A percentile compares a stretch with the other conserved stretches of the same genome.
These are phyloP conservation scores for Furcula furcula DNA, from an alignment of 2,888 invertebrate species.

Conservation along the genomic window DNA sequence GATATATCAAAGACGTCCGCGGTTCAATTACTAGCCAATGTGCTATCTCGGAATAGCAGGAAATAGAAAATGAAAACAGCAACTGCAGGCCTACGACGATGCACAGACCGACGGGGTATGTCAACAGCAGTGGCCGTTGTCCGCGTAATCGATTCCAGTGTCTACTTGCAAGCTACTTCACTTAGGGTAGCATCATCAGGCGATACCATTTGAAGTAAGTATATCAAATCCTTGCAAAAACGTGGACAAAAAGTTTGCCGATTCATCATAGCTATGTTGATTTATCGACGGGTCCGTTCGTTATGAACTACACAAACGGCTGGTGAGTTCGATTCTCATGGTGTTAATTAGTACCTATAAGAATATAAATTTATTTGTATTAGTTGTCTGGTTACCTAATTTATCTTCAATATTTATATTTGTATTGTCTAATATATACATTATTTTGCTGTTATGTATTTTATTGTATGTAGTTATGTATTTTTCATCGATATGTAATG, in stretches of 20 bases:
- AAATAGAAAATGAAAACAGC: constrained; percentile 68
- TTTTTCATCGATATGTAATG: no score
- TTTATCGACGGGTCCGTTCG: background rate
- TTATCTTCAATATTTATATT: no score
- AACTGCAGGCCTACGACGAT: constrained; percentile 48
- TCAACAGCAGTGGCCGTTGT: constrained; percentile 47
- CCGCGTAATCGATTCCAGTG: constrained; percentile 31
- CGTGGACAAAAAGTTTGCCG: background rate
- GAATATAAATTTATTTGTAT: background rate
- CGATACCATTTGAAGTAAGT: background rate
- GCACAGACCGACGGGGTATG: constrained; percentile 38
- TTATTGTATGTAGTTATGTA: no score
- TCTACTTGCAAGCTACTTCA: background rate
- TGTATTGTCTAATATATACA: no score
- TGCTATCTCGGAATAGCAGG: constrained; percentile 70
- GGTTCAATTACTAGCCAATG: constrained; percentile 76
- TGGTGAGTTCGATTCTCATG: background rate
- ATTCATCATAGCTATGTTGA: background rate
- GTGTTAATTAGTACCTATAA: background rate
- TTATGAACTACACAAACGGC: background rate
- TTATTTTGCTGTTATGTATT: no score
- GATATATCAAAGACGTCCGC: constrained; percentile 80
- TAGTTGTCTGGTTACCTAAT: no score
- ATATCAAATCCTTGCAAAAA: background rate
- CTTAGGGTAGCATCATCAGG: background rate